Conservation (phyloP, 2,113 vertebrate genomes). For the Mustela nigripes region DNA sequence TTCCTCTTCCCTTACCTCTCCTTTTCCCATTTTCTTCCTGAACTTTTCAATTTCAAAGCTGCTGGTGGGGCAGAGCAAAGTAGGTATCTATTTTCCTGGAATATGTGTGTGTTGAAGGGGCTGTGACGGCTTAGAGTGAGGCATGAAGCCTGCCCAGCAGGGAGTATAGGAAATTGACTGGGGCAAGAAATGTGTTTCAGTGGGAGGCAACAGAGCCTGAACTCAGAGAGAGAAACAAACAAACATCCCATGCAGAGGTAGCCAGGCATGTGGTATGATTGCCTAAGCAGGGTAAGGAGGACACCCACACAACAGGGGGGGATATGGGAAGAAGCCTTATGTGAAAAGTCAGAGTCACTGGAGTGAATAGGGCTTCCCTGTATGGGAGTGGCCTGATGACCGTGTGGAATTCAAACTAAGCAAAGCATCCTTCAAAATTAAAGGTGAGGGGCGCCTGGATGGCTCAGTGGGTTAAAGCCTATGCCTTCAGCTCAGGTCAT, state of each 20-base stretch:
- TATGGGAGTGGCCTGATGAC: background rate
- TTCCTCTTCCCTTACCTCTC: background rate
- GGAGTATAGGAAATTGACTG: too few relatives aligned
- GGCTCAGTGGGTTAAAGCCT: too few relatives aligned
- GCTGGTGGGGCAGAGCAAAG: background rate
- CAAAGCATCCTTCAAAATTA: slow-evolving; percentile 8
- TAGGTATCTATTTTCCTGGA: background rate
- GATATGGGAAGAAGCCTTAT: background rate
- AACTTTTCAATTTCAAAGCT: background rate
- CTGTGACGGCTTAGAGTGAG: background rate
- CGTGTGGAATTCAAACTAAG: background rate
- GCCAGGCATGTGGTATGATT: background rate
- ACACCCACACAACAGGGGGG: background rate
- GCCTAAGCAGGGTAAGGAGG: background rate
- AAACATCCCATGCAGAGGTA: background rate
- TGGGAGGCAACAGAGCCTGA: background rate
- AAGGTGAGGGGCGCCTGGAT: background rate
- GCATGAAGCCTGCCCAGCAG: background rate
- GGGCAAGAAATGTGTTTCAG: background rate
- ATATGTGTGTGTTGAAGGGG: background rate
- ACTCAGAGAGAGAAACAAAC: background rate
- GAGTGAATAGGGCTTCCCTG: background rate
- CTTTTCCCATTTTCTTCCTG: background rate
- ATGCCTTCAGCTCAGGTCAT: too few relatives aligned
- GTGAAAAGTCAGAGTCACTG: background rate